phyloP scores from a whole-genome alignment of 1,140 invertebrate genomes.

The Aphidius gifuensis region DNA sequence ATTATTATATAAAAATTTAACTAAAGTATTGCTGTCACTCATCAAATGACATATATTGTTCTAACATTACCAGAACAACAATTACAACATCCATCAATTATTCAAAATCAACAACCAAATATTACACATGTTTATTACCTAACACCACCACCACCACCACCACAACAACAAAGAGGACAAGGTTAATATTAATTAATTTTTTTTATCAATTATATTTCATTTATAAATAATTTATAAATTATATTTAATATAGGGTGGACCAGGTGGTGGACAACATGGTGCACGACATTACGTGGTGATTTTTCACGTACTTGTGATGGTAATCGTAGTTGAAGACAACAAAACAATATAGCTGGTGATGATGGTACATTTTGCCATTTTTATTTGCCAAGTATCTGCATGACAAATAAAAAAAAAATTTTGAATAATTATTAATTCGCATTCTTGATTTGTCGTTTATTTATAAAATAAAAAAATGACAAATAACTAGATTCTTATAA shows the following conservation, averaged over 20 bases:
- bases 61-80: slow-evolving; percentile 40
- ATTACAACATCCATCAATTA: slow-evolving; percentile 34
- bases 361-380: slow-evolving; percentile 30
- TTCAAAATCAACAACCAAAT: slow-evolving; percentile 38
- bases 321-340: slow-evolving; percentile 45
- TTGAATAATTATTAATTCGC: no score
- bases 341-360: slow-evolving; percentile 16
- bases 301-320: slow-evolving; percentile 49
- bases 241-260: slow-evolving; percentile 40
- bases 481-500: no score
- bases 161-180: slow-evolving; percentile 52
- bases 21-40: no score
- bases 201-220: neutral
- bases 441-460: no score
- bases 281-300: slow-evolving; percentile 46
- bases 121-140: slow-evolving; percentile 44
- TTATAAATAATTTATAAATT: no score
- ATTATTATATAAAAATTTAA: no score
- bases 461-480: no score
- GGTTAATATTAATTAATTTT: slow-evolving; percentile 33
- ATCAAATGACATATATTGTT: slow-evolving; percentile 36
- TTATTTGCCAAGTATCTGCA: no score
- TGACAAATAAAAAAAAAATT: no score
- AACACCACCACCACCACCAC: slow-evolving; percentile 43
- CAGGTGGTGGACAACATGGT: slow-evolving; percentile 46